Base-by-base conservation (phyloP, 2,113 vertebrate species). In the Psittacus erithacus region DNA sequence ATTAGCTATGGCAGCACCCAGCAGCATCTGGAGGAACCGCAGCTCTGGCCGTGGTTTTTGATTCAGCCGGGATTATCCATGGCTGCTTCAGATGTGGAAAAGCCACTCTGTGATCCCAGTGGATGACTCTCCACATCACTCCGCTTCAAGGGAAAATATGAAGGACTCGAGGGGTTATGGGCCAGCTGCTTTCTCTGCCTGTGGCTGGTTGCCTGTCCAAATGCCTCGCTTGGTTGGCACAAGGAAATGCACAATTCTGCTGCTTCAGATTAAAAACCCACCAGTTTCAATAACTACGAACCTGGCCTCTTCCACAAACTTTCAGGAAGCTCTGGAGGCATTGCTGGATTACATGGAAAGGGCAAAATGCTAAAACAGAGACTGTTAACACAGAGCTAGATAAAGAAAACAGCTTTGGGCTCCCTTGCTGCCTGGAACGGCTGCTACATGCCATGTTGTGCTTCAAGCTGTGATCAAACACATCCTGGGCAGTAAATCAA, bases 81-180 rank as follows among this genome's bases (percentile, higher is more conserved):
- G 84, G 74, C 77, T 82, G 46, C 50, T 50, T 81, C 78, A 83
- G 85, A n/a, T 4, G 17, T 38, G 63, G 71, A 52, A 75, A 93
- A 92, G 57, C 13, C 76, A 46, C 83, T 0, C 91, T 93, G 76
- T 91, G 86, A 91, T 92, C 79, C 86, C 86, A 64, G 82, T 2
- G 82, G 89, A 94, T 63, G 91, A 63, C 84, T 94, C 90, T 95
- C 81, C 74, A 53, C 57, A 57, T 46, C 57, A 11, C 70, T 80
- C 41, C 85, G 71, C 89, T 88, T 95, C 87, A 86, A 87, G 79
- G 82, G 71, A 90, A 88, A 43, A 86, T 5, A 10, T 5, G 49
- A 80, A 77, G 85, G 75, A 25, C 46, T 47, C 50, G 1, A 11
- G 14, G 46, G 75, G 64, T n/a, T 64, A 52, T 52, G 89, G 57